Conservation (phyloP, 2,113 vertebrate genomes). For the Vulpes vulpes region DNA sequence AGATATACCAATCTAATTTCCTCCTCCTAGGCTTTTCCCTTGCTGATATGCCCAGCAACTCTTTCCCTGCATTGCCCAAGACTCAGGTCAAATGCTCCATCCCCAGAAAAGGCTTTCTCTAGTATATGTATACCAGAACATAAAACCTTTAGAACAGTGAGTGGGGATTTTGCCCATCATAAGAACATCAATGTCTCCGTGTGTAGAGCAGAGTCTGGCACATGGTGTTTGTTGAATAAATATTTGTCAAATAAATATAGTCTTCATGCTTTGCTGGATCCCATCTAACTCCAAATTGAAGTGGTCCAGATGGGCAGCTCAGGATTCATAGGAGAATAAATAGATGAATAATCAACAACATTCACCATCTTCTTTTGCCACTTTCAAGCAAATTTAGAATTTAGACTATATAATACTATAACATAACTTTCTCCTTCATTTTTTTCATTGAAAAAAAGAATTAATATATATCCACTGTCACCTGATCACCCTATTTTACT, state of each 20-base stretch:
- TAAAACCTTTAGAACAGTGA: not conserved
- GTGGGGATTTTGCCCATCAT: not conserved
- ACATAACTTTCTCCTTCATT: not conserved
- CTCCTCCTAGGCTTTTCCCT: not conserved
- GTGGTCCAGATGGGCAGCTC: not conserved
- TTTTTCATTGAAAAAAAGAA: not conserved
- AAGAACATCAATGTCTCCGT: not conserved
- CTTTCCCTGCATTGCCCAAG: not conserved
- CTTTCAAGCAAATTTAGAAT: not conserved
- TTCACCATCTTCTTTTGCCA: not conserved
- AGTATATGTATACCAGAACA: not conserved
- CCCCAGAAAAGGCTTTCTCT: not conserved
- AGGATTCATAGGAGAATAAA: not conserved
- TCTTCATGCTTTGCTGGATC: not conserved
- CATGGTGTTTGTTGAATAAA: not conserved
- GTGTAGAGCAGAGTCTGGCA: not conserved
- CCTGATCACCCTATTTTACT: not conserved
- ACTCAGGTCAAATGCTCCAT: not conserved
- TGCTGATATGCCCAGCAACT: not conserved
- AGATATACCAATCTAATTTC: not conserved
- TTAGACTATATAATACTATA: not conserved
- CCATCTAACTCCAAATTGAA: not conserved
- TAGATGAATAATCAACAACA: not conserved
- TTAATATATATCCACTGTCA: not conserved
- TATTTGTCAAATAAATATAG: not conserved